A percentile compares a stretch with the other conserved stretches of the same genome.
phyloP scores from a whole-genome alignment of 2,113 vertebrate genomes.

The Sphyrna mokarran region DNA sequence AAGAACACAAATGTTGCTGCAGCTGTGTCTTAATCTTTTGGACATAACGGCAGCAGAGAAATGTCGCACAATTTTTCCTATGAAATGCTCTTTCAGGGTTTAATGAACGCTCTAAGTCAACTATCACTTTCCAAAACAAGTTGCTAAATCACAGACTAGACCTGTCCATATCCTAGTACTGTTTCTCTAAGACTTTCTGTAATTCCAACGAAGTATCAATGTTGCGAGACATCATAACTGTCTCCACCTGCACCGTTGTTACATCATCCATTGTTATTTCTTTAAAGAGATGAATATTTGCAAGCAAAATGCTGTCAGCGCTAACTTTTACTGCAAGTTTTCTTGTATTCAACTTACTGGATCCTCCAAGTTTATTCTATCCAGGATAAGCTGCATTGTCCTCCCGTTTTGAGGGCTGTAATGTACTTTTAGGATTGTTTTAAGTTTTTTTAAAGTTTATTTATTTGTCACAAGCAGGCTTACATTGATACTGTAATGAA shows the following conservation, averaged over 20 bases:
- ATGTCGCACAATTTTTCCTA: background rate
- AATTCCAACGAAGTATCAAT: background rate
- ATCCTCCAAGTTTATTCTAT: background rate
- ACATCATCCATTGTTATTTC: background rate
- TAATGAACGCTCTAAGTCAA: background rate
- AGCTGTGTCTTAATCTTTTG: background rate
- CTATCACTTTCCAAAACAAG: background rate
- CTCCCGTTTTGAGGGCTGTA: background rate
- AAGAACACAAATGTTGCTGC: background rate
- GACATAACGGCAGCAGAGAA: background rate
- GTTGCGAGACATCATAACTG: conserved; percentile 8
- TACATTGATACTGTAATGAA: too few species aligned
- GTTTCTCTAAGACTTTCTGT: background rate
- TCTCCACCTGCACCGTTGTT: background rate
- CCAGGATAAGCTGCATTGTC: background rate
- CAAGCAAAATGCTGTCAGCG: background rate
- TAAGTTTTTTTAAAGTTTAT: too few species aligned
- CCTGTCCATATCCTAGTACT: background rate
- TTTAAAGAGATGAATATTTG: background rate
- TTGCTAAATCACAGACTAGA: background rate
- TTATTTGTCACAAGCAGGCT: too few species aligned
- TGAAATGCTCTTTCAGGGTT: background rate
- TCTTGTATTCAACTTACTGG: too few species aligned
- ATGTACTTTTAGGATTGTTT: background rate
- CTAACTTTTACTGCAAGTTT: background rate